Percentiles rank a stretch among this genome's conserved stretches.
Evolutionary conservation across 2,113 vertebrate species (phyloP).

Genomic region (Galbula dea): DNA sequence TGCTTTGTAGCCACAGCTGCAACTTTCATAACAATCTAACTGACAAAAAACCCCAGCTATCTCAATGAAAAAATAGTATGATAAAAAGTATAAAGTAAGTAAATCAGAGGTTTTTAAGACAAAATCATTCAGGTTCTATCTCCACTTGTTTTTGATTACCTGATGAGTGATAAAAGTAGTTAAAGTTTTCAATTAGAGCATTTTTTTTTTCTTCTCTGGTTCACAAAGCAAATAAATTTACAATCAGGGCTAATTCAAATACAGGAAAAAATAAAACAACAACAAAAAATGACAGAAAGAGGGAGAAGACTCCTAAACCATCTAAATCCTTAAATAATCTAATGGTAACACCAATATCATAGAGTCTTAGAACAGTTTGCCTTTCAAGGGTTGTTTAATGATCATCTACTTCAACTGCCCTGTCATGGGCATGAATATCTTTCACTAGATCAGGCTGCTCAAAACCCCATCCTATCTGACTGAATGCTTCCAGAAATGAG

Average conservation of each 20-base stretch:
- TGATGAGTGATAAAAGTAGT: background rate
- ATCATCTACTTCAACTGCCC: background rate
- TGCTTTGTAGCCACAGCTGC: background rate
- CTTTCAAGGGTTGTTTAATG: background rate
- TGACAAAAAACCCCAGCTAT: background rate
- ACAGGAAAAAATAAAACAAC: too few relatives aligned
- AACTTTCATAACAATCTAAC: background rate
- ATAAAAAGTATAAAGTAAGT: background rate
- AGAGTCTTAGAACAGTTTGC: background rate
- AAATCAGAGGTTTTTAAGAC: background rate
- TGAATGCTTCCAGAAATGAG: background rate
- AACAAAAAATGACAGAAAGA: too few relatives aligned
- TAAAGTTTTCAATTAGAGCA: background rate
- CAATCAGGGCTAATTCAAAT: background rate
- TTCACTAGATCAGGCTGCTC: background rate
- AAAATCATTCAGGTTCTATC: background rate
- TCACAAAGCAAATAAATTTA: background rate
- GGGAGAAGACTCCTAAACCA: background rate
- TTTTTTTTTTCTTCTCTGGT: background rate
- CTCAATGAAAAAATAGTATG: background rate
- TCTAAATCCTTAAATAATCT: background rate
- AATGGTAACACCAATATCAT: background rate
- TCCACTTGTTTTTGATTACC: background rate
- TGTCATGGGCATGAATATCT: background rate
- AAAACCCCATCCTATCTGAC: background rate